A percentile compares a stretch with the other conserved stretches of the same genome.
These are phyloP conservation scores for Amazonetta brasiliensis DNA, from an alignment of 2,797 vertebrate species.

Conservation along the genomic window DNA sequence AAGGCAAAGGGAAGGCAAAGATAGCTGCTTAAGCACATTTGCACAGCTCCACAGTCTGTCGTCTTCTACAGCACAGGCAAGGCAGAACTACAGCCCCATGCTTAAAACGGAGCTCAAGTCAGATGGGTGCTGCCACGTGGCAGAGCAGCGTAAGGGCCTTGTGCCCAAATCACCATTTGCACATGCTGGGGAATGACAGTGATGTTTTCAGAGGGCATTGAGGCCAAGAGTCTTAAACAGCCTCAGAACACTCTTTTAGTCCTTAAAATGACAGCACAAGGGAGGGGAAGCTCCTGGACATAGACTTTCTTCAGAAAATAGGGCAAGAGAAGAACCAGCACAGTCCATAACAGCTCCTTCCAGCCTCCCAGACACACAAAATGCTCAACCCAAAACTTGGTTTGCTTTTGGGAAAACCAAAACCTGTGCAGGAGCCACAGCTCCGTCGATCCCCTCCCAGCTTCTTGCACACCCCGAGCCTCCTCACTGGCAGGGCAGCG, in stretches of 20 bases:
- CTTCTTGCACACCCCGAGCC: too few species aligned
- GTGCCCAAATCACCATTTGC: background rate
- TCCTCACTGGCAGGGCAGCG: too few species aligned
- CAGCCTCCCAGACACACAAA: background rate
- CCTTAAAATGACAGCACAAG: background rate
- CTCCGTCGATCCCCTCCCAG: accelerated
- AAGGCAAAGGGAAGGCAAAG: background rate
- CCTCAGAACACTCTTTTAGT: background rate
- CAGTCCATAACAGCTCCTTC: background rate
- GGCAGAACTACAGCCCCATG: background rate
- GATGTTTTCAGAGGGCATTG: background rate
- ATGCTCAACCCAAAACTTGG: background rate
- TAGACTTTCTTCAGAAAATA: background rate
- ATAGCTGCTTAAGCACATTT: background rate
- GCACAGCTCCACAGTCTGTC: background rate
- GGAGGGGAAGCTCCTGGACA: background rate
- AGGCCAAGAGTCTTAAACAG: background rate
- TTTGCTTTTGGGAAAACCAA: background rate
- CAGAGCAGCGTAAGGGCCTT: background rate
- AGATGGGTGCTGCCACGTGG: background rate
- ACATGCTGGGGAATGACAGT: background rate
- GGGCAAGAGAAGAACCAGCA: background rate
- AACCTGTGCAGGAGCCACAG: background rate
- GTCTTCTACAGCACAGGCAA: background rate
- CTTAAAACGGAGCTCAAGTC: background rate